phyloP scores from a whole-genome alignment of 2,797 vertebrate species.

The Peromyscus eremicus region DNA sequence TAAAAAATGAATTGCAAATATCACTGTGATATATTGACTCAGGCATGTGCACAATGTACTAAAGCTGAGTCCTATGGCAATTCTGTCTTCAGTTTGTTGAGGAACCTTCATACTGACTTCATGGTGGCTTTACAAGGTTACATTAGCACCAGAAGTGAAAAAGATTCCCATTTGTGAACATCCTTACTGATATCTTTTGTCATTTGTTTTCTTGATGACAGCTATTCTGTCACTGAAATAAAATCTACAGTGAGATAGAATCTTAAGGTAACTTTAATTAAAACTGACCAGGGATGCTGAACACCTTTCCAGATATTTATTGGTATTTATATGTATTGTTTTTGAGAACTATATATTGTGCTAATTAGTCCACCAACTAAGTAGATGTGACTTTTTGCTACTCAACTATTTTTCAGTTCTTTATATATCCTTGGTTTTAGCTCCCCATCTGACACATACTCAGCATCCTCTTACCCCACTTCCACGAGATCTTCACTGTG shows the following conservation, averaged over 20 bases:
- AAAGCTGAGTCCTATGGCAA: no score
- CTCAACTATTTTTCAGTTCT: neutral
- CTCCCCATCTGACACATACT: no score
- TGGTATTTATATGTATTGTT: neutral
- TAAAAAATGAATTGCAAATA: neutral
- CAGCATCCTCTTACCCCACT: no score
- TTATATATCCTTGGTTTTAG: neutral
- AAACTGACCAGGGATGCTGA: neutral
- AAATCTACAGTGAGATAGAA: neutral
- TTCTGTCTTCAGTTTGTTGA: neutral
- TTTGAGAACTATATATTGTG: neutral
- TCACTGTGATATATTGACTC: neutral
- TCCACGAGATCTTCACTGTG: neutral
- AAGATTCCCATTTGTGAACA: neutral
- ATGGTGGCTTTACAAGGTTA: neutral
- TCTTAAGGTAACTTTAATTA: neutral
- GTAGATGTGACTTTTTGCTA: neutral
- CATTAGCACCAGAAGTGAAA: no score
- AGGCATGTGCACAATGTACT: neutral
- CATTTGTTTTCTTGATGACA: no score
- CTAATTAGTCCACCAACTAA: neutral
- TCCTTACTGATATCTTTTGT: neutral
- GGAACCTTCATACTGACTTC: neutral
- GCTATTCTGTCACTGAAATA: neutral
- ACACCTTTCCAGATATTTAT: neutral